Base-by-base conservation (phyloP, 2,797 vertebrate genomes). In the Dromococcyx pavoninus region DNA sequence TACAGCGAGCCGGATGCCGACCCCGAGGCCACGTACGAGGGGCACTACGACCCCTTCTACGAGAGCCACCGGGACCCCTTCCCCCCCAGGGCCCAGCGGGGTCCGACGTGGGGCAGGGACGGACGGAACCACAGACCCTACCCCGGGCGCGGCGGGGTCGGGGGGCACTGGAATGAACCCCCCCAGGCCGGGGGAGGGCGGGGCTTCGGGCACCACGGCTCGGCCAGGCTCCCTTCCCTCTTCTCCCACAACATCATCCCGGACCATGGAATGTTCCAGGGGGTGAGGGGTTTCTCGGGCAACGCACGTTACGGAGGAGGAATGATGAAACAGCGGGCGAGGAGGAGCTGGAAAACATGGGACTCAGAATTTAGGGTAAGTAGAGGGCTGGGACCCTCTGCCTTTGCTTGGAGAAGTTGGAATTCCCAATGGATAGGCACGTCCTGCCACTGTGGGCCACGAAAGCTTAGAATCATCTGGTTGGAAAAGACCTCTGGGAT, bases 221-320 rank as follows among this genome's bases (percentile, higher is more conserved):
- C 97, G 69, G 93, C 95, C 84, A 98, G 98, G 98, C 98, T 99
- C 94, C 98, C 98, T 81, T 99, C 99, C 92, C 99, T 99, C 97
- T 98, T 99, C 98, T 98, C 98, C 97, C 98, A 98, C 98, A 99
- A 98, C 97, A 98, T 99, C 96, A 98, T 99, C 97, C 98, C 98
- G 15, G 98, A 99, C 93, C 98, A 98, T 82, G 97, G 98, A 96
- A 98, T 98, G 97, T 99, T 98, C 98, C 98, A 98, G 95, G 98
- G 98, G 89, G 98, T 98, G 97, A 98, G 99, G 88, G 98, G 99
- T 61, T 98, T 98, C 97, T 98, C 98, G 78, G 98, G 97, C 30
- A 79, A 98, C 94, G 97, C 98, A 97, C 98, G 98, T 93, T 99
- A 99, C 93, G 99, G 99, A 97, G 98, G 98, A 93, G 98, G 97